Percentiles rank a stretch among this genome's conserved stretches.
Conservation (phyloP, 2,888 invertebrate species). For the Ornithoptera priamus region DNA sequence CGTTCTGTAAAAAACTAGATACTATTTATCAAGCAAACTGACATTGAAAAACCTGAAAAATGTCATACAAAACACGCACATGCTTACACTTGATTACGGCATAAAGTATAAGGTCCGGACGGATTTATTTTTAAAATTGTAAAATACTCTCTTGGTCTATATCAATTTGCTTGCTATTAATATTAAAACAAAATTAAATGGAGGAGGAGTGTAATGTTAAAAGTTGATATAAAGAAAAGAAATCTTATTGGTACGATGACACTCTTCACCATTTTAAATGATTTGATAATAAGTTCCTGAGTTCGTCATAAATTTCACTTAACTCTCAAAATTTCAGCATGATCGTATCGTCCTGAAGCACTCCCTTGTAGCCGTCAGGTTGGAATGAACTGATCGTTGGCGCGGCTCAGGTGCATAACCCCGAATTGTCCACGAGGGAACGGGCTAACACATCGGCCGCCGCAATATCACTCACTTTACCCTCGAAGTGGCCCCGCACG, state of each 20-base stretch:
- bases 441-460: slow-evolving; percentile 76
- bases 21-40: background rate
- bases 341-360: slow-evolving; percentile 71
- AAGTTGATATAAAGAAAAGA: background rate
- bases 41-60: slow-evolving; percentile 1
- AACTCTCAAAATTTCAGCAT: slow-evolving; percentile 68
- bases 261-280: slow-evolving; percentile 13
- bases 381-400: slow-evolving; percentile 65
- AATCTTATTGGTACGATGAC: slow-evolving; percentile 1
- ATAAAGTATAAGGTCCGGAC: slow-evolving; percentile 21
- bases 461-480: slow-evolving; percentile 75
- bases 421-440: slow-evolving; percentile 76
- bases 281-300: slow-evolving; percentile 31
- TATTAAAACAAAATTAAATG: background rate
- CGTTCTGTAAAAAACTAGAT: background rate
- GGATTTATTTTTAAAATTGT: slow-evolving; percentile 21
- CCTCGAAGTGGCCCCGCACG: slow-evolving; percentile 83
- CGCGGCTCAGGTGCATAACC: slow-evolving; percentile 78
- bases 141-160: slow-evolving; percentile 10
- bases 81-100: slow-evolving; percentile 6
- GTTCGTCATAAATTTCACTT: slow-evolving; percentile 38
- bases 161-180: background rate
- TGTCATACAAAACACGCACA: slow-evolving; percentile 6
- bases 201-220: background rate
- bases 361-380: slow-evolving; percentile 64